Conservation (phyloP, 2,113 vertebrate species). For the Chascanopsetta lugubris region DNA sequence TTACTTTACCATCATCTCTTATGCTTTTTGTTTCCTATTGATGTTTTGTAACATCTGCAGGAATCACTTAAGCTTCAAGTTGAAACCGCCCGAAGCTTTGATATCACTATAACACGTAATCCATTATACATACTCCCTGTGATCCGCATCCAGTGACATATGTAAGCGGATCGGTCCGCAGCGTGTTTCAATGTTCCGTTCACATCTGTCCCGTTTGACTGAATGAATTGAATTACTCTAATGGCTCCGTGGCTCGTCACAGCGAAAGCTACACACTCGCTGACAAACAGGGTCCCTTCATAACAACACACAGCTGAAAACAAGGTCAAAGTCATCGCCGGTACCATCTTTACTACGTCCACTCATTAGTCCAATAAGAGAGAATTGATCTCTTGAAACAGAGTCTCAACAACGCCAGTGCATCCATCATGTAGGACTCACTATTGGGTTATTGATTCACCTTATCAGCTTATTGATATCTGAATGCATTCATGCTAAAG, state of each 20-base stretch:
- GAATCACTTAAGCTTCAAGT: neutral
- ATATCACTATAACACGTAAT: neutral
- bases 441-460: too few relatives aligned
- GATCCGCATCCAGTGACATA: conserved; percentile 17
- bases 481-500: too few relatives aligned
- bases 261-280: conserved; percentile 16
- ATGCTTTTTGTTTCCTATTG: neutral
- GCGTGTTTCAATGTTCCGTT: conserved; percentile 1
- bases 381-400: too few relatives aligned
- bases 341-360: neutral
- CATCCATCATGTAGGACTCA: too few relatives aligned
- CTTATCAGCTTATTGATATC: too few relatives aligned
- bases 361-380: neutral
- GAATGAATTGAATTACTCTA: conserved; percentile 24
- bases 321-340: conserved; percentile 13
- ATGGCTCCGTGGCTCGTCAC: conserved; percentile 17
- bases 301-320: conserved; percentile 13
- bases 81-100: neutral
- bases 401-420: too few relatives aligned
- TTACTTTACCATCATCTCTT: neutral
- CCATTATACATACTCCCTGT: neutral
- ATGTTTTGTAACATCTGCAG: neutral
- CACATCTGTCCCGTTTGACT: conserved; percentile 38
- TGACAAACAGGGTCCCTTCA: conserved; percentile 20
- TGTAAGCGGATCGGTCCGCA: conserved; percentile 15